Evolutionary conservation across 1,140 invertebrate genomes (phyloP).

Genomic region (Caenorhabditis elegans): WBcel235 BX284603.4:8411001-8411500

Average conservation of each 20-base stretch:
- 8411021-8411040: slow-evolving; percentile 19
- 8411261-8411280: slow-evolving; percentile 33
- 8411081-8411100: slow-evolving; percentile 28
- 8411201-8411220: slow-evolving; percentile 44
- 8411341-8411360: slow-evolving; percentile 44
- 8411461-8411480: no score
- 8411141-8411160: slow-evolving; percentile 37
- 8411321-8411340: slow-evolving; percentile 36
- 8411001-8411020: no score
- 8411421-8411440: no score
- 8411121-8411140: slow-evolving; percentile 33
- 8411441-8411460: no score
- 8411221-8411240: slow-evolving; percentile 33
- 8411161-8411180: slow-evolving; percentile 38
- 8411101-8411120: slow-evolving; percentile 37
- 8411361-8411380: slow-evolving; percentile 42
- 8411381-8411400: no score
- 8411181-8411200: slow-evolving; percentile 33
- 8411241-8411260: slow-evolving; percentile 42
- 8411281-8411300: slow-evolving; percentile 27
- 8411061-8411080: slow-evolving; percentile 45
- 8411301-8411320: slow-evolving; percentile 38
- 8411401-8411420: no score
- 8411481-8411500: no score
- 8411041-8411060: slow-evolving; percentile 42